Base-by-base conservation (phyloP, 2,797 vertebrate genomes). In the Simalia tracyae region DNA sequence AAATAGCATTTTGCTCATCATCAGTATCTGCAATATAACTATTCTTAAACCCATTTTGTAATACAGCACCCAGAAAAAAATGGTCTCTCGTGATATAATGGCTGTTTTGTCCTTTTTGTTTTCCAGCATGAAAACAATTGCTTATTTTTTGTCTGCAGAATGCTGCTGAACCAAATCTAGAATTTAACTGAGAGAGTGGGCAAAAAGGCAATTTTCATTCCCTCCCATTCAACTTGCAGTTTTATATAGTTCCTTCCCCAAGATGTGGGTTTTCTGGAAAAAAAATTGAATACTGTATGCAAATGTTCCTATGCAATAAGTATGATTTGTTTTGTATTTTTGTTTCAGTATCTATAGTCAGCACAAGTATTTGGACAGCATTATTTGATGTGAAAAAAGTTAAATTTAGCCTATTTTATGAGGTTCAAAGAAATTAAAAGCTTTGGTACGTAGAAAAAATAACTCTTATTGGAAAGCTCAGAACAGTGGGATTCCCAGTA, bases 1-100 rank as follows among this genome's bases (percentile, higher is more conserved):
- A 87, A 87, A 36, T 86, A 76, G 88, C 28, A 84, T 90, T 84
- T 92, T 84, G 76, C 86, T 89, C 72, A 56, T 28, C 19, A 36
- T 87, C 15, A 36, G n/a, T 84, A 66, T 63, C 85, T 89, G 42
- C 8, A 60, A 28, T 36, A n/a, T 84, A 81, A 76, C 42, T 84
- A 56, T 84, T 54, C 59, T 24, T 60, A 84, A 31, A 31, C 22
- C 42, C 88, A 7, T 54, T 89, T 76, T 76, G 56, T 81, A 81
- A 88, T 87, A 61, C 22, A 76, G 59, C 76, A 76, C 57, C 76
- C 4, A 61, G 19, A 60, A 87, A 54, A 42, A 14, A 88, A 57
- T 14, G 8, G n/a, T 84, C 59, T 90, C 46, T 87, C 26, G 81
- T 92, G 57, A 56, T 87, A 72, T 6, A 42, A 61, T 54, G n/a